phyloP scores from a whole-genome alignment of 2,113 vertebrate genomes.

The Neotoma lepida region DNA sequence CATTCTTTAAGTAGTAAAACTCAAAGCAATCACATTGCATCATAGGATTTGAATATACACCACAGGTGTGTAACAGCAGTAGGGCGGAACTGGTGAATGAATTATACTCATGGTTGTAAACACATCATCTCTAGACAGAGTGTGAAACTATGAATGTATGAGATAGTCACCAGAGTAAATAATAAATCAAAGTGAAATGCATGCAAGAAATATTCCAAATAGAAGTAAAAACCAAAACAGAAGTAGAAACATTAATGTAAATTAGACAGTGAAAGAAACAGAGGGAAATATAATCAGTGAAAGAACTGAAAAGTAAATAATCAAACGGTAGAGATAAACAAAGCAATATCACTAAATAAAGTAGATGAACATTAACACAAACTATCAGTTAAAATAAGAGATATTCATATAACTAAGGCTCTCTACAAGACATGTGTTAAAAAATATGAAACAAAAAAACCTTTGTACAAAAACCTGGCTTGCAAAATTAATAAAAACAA shows the following conservation, averaged over 20 bases:
- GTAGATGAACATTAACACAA: background rate
- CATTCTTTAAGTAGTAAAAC: background rate
- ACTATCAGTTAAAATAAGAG: background rate
- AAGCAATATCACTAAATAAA: background rate
- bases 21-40: background rate
- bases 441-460: background rate
- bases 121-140: background rate
- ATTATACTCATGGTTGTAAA: background rate
- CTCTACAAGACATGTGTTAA: background rate
- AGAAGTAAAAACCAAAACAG: background rate
- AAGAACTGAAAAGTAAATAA: background rate
- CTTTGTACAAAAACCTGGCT: background rate
- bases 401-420: background rate
- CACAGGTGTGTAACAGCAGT: background rate
- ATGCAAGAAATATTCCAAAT: background rate
- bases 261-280: background rate
- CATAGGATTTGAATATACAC: background rate
- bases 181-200: background rate
- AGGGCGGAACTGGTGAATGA: background rate
- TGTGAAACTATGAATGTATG: background rate
- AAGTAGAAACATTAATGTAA: background rate
- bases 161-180: background rate
- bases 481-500: background rate
- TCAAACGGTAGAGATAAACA: background rate
- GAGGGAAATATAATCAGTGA: background rate